These are phyloP conservation scores for Anneissia japonica DNA, from an alignment of 35 echinoderm and acorn worm species.

Conservation along the genomic window DNA sequence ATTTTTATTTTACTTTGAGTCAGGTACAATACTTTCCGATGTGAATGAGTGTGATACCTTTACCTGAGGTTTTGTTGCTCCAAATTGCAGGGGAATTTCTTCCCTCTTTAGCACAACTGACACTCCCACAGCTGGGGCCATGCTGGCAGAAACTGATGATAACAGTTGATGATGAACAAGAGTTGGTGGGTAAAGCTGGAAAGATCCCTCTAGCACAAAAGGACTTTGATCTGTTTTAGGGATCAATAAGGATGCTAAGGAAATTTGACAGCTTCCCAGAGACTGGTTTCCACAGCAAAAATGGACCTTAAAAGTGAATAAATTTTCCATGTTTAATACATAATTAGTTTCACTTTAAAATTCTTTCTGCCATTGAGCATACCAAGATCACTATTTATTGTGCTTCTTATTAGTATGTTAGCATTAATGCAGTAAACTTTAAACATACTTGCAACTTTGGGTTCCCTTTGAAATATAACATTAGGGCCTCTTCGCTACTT, in stretches of 20 bases:
- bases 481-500: conserved; percentile 45
- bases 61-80: too few relatives aligned
- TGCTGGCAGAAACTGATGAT: background rate
- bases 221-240: conserved; percentile 33
- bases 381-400: too few relatives aligned
- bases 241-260: background rate
- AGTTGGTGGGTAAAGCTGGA: conserved; percentile 49
- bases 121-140: conserved; percentile 53
- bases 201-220: conserved; percentile 58
- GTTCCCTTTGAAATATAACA: conserved; percentile 50
- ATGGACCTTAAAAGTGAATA: conserved; percentile 51
- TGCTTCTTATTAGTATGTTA: too few relatives aligned
- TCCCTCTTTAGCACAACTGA: conserved; percentile 75
- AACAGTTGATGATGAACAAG: conserved; percentile 15
- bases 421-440: too few relatives aligned
- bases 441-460: conserved; percentile 55
- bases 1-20: too few relatives aligned
- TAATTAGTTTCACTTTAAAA: too few relatives aligned
- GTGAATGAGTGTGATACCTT: too few relatives aligned
- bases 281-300: conserved; percentile 85
- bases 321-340: too few relatives aligned
- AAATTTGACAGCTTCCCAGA: conserved; percentile 31
- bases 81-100: conserved; percentile 51
- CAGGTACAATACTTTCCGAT: too few relatives aligned
- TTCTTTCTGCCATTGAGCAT: too few relatives aligned